Conservation (phyloP, 1,140 invertebrate genomes). For the Anastrepha obliqua region DNA sequence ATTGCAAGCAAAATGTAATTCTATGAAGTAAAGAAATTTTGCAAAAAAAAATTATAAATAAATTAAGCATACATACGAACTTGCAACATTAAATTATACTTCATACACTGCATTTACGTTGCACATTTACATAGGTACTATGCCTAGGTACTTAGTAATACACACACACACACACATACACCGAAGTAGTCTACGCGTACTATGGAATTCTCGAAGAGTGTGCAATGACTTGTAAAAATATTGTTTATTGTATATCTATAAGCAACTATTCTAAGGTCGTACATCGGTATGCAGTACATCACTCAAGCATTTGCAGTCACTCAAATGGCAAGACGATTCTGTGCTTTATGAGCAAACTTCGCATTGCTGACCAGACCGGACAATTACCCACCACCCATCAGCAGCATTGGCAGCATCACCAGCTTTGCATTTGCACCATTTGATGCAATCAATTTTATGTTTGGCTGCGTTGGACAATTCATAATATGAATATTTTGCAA, state of each 20-base stretch:
- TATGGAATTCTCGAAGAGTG: neutral
- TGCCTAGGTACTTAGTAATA: neutral
- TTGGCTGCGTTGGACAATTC: constrained; percentile 20
- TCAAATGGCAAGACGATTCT: neutral
- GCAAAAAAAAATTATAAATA: too few species aligned
- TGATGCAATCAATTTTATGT: constrained; percentile 51
- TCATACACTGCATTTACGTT: too few species aligned
- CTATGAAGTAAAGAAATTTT: too few species aligned
- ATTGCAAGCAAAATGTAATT: too few species aligned
- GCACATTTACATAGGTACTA: too few species aligned
- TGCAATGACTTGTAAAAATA: neutral
- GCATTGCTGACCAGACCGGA: neutral
- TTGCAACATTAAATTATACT: too few species aligned
- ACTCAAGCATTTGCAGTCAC: constrained; percentile 4
- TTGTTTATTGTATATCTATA: neutral
- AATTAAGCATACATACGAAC: too few species aligned
- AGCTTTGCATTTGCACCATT: constrained; percentile 19
- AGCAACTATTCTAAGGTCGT: neutral
- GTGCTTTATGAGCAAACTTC: neutral
- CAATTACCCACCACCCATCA: constrained; percentile 4
- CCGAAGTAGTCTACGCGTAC: neutral
- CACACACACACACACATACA: too few species aligned
- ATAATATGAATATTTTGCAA: constrained; percentile 46
- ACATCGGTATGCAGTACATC: neutral
- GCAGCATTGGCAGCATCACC: neutral